phyloP scores from a whole-genome alignment of 2,888 invertebrate species.

The Pristionchus arcanus region DNA sequence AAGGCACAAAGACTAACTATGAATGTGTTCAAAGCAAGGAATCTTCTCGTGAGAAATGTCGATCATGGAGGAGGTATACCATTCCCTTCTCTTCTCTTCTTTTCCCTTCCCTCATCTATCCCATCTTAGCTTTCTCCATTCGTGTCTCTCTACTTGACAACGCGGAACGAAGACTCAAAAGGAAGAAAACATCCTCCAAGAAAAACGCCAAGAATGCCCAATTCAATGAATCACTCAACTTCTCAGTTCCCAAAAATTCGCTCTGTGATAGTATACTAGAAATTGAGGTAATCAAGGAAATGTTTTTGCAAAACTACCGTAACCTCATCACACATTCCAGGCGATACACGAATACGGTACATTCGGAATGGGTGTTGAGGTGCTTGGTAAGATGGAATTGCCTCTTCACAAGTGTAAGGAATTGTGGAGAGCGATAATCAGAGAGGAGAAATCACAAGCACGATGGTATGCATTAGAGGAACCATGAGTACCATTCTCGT shows the following conservation, averaged over 20 bases:
- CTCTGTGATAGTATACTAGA: slow-evolving; percentile 75
- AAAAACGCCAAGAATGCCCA: slow-evolving; percentile 71
- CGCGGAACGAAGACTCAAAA: slow-evolving; percentile 73
- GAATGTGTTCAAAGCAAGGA: slow-evolving; percentile 83
- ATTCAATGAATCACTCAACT: slow-evolving; percentile 78
- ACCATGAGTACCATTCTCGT: slow-evolving; percentile 57
- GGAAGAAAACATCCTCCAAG: slow-evolving; percentile 76
- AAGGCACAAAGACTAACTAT: slow-evolving; percentile 84
- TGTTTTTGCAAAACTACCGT: background rate
- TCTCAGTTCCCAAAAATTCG: slow-evolving; percentile 74
- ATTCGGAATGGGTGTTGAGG: slow-evolving; percentile 74
- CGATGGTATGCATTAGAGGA: slow-evolving; percentile 77
- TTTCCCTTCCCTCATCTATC: slow-evolving; percentile 67
- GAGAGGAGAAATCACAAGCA: slow-evolving; percentile 78
- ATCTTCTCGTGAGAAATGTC: slow-evolving; percentile 68
- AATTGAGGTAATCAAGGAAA: slow-evolving; percentile 68
- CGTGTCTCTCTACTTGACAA: slow-evolving; percentile 72
- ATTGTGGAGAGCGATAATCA: slow-evolving; percentile 78
- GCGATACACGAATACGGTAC: slow-evolving; percentile 77
- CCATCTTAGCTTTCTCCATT: slow-evolving; percentile 70
- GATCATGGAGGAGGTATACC: slow-evolving; percentile 34
- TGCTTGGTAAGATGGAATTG: slow-evolving; percentile 74
- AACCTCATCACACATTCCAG: slow-evolving; percentile 60
- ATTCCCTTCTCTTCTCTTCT: slow-evolving; percentile 65
- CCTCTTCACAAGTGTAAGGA: slow-evolving; percentile 78